Evolutionary conservation across 1,140 invertebrate species (phyloP).

Genomic region (Neodiprion fabricii): DNA sequence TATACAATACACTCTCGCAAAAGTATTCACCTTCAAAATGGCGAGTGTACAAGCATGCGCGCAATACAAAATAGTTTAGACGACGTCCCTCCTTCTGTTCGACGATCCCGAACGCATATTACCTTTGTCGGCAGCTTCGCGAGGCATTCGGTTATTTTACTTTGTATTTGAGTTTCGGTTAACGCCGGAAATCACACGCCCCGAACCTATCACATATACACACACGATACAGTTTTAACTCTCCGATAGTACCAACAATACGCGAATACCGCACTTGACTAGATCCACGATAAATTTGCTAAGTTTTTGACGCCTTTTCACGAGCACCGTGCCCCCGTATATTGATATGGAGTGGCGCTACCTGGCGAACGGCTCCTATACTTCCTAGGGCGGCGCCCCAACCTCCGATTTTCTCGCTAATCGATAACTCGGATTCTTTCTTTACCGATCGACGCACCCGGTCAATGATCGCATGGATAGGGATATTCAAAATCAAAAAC

Average conservation of each 20-base stretch:
- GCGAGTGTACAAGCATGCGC: conserved; percentile 54
- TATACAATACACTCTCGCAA: conserved; percentile 16
- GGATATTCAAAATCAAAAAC: too few relatives aligned
- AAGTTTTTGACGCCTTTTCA: conserved; percentile 38
- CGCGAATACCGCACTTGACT: conserved; percentile 31
- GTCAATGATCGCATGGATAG: too few relatives aligned
- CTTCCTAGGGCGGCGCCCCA: not conserved
- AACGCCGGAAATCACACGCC: conserved; percentile 49
- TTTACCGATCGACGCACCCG: too few relatives aligned
- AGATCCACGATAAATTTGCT: conserved; percentile 33
- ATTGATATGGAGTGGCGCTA: conserved; percentile 15
- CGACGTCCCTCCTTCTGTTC: conserved; percentile 34
- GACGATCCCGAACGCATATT: conserved; percentile 42
- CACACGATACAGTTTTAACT: conserved; percentile 22
- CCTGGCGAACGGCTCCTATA: not conserved
- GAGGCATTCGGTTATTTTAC: conserved; percentile 20
- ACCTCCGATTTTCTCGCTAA: not conserved
- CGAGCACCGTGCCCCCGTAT: conserved; percentile 13
- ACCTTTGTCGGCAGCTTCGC: conserved; percentile 23
- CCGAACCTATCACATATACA: conserved; percentile 45
- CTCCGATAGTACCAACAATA: conserved; percentile 26
- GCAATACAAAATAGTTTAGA: conserved; percentile 37
- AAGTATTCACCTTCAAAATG: conserved; percentile 60
- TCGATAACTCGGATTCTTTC: too few relatives aligned
- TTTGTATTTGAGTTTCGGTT: conserved; percentile 6